These are phyloP conservation scores for Tipula unca DNA, from an alignment of 2,888 invertebrate species.

Conservation along the genomic window DNA sequence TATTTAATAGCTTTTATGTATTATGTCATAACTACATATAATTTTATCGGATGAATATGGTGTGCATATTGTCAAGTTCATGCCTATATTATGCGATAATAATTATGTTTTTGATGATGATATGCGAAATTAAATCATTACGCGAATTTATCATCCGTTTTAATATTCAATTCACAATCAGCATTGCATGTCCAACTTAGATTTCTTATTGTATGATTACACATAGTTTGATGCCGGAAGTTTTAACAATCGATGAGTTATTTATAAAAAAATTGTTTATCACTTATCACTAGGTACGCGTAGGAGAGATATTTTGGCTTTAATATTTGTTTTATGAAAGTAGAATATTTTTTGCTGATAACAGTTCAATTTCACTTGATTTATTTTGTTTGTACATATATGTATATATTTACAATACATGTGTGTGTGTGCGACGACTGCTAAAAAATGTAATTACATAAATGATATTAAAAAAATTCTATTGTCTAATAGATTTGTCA, in stretches of 20 bases:
- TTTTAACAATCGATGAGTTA: not conserved
- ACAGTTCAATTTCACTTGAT: not conserved
- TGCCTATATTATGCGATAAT: not conserved
- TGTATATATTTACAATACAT: no score
- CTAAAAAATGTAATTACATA: not conserved
- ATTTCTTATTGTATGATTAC: not conserved
- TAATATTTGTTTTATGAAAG: not conserved
- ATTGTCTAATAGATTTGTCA: not conserved
- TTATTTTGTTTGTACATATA: not conserved
- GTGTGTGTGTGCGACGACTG: not conserved
- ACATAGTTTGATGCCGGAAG: not conserved
- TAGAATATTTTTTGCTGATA: not conserved
- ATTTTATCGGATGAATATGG: not conserved
- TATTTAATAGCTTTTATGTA: not conserved
- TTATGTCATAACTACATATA: not conserved
- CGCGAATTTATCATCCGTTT: not conserved
- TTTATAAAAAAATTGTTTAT: not conserved
- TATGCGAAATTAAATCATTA: not conserved
- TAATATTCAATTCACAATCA: not conserved
- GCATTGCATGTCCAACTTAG: not conserved
- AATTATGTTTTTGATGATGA: not conserved
- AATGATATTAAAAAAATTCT: not conserved
- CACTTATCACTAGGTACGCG: not conserved
- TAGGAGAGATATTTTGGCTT: not conserved
- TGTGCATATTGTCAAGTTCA: not conserved